Base-by-base conservation (phyloP, 37 sponge, comb jelly and placozoan species). In the Bolinopsis microptera region DNA sequence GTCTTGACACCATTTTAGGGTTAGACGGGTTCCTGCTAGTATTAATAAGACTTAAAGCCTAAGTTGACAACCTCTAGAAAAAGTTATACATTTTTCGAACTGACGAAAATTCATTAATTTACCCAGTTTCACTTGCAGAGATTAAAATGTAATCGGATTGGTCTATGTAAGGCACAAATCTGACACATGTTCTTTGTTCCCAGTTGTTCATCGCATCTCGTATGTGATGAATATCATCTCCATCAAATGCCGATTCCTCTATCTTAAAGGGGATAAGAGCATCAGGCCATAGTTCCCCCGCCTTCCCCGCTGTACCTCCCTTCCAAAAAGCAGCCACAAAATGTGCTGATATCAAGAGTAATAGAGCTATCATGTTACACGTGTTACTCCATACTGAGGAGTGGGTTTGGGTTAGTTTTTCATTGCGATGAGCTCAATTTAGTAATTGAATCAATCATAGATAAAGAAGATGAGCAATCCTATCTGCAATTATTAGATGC, bases 151-250 rank as follows among this genome's bases (percentile, higher is more conserved):
- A 41, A 40, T 86, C 90, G 2, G 90, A 41, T 34, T 86, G 90
- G 36, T 86, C 90, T 3, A 86, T 86, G 90, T 86, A 86, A 8
- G 90, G 90, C 30, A 86, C 90, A 39, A 86, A 86, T 41, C 90
- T 13, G 28, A 86, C 39, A 27, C 90, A 86, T 2, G 90, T 86
- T 5, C 35, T 41, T 8, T 0, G 9, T 39, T 86, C 90, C 90
- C 90, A 86, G 41, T 86, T 41, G 28, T 86, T 86, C 90, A 86
- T 86, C 3, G 41, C 90, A 5, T 86, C 90, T 16, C 90, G 41
- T 34, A 86, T 86, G 30, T 26, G 26, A 41, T 86, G 90, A 23
- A 86, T 41, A 9, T 18, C 35, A 5, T 39, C 90, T n/a, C 31
- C 26, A n/a, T 86, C 35, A 48, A 86, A 86, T 22, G 18, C 23